These are phyloP conservation scores for Poecilia wingei DNA, from an alignment of 2,797 vertebrate species.

Conservation along the genomic window DNA sequence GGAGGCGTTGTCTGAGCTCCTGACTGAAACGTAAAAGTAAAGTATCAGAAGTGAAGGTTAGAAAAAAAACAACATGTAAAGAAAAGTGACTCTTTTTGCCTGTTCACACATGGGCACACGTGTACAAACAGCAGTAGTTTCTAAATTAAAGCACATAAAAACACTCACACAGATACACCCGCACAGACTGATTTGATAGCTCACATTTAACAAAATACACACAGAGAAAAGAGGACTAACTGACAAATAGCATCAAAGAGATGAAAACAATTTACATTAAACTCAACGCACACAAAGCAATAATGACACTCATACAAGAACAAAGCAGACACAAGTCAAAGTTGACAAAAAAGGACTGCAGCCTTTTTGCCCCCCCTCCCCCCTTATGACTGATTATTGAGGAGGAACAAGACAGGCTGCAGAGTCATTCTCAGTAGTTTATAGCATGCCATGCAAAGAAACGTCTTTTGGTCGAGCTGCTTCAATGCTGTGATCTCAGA, in stretches of 20 bases:
- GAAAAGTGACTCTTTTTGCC: constrained; percentile 25
- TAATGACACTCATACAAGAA: constrained; percentile 75
- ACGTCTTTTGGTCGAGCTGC: constrained; percentile 46
- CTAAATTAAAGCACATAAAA: constrained; percentile 32
- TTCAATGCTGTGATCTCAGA: constrained; percentile 54
- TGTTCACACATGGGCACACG: constrained; percentile 29
- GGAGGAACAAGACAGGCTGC: constrained; percentile 53
- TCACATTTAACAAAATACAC: constrained; percentile 43
- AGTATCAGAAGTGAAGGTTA: constrained; percentile 37
- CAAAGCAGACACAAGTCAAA: constrained; percentile 51
- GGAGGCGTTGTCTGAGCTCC: constrained; percentile 28
- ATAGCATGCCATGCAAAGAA: constrained; percentile 70
- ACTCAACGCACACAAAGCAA: constrained; percentile 57
- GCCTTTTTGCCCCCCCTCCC: constrained; percentile 54
- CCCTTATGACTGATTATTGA: constrained; percentile 33
- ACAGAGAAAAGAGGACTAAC: constrained; percentile 19
- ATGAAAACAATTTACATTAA: constrained; percentile 45
- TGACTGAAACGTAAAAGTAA: constrained; percentile 33
- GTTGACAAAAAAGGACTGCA: constrained; percentile 64
- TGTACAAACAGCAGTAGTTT: constrained; percentile 34
- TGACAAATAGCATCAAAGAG: constrained; percentile 28
- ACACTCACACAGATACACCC: constrained; percentile 43
- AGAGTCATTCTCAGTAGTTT: constrained; percentile 44
- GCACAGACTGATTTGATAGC: constrained; percentile 30
- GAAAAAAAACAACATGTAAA: constrained; percentile 28